Evolutionary conservation across 2,888 invertebrate genomes (phyloP).

Genomic region (Oxytorus armatus): DNA sequence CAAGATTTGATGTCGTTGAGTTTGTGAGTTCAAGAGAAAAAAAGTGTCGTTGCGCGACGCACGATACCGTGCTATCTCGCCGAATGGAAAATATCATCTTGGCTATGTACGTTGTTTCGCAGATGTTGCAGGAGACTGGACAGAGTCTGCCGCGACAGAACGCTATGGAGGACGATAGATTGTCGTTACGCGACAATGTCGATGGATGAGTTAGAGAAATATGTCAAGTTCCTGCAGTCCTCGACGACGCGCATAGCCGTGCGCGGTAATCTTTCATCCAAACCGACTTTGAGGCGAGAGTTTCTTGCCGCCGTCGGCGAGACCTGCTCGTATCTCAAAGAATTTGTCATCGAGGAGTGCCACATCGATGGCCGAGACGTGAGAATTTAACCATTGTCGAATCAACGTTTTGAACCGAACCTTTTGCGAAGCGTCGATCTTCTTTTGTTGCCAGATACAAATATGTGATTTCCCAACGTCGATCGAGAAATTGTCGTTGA

Average conservation of each 20-base stretch:
- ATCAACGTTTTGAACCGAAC: not conserved
- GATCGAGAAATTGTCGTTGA: conserved; percentile 87
- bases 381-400: conserved; percentile 9
- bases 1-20: conserved; percentile 86
- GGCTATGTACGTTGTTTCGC: conserved; percentile 41
- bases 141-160: conserved; percentile 85
- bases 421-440: not conserved
- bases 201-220: conserved; percentile 82
- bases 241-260: conserved; percentile 83
- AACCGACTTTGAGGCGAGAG: conserved; percentile 80
- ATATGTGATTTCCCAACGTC: conserved; percentile 88
- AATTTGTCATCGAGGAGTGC: conserved; percentile 85
- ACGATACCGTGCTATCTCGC: too few relatives aligned
- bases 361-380: conserved; percentile 85
- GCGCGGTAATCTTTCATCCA: conserved; percentile 79
- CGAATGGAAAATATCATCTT: not conserved
- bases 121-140: conserved; percentile 86
- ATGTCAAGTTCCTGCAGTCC: conserved; percentile 84
- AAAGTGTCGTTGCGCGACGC: too few relatives aligned
- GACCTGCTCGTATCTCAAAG: conserved; percentile 83
- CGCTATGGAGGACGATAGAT: conserved; percentile 86
- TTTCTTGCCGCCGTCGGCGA: conserved; percentile 80
- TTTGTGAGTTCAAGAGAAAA: conserved; percentile 84
- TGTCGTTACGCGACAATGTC: conserved; percentile 80
- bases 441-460: conserved; percentile 85